Evolutionary conservation across 1,140 invertebrate genomes (phyloP).

Genomic region (Eurosta solidaginis): DNA sequence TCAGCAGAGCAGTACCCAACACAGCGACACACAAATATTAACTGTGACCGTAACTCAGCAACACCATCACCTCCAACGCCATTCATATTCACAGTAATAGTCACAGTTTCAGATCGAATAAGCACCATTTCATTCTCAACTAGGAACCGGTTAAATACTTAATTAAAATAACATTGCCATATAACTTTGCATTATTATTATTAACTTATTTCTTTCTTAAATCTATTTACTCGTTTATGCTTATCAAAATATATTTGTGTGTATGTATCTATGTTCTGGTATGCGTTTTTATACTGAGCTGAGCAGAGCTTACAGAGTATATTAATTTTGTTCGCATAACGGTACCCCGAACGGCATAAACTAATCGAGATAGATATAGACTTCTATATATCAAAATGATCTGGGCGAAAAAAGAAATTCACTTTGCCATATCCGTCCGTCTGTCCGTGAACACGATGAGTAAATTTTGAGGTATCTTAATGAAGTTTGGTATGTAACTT

Average conservation of each 20-base stretch:
- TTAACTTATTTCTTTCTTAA: conserved; percentile 29
- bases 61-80: not conserved
- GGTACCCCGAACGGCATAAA: too few relatives aligned
- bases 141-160: conserved; percentile 52
- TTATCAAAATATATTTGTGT: not conserved
- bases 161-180: conserved; percentile 59
- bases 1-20: not conserved
- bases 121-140: conserved; percentile 23
- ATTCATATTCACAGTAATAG: not conserved
- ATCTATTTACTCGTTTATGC: not conserved
- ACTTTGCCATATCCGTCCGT: too few relatives aligned
- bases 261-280: too few relatives aligned
- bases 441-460: too few relatives aligned
- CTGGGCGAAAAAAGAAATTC: too few relatives aligned
- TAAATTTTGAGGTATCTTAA: too few relatives aligned
- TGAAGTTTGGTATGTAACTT: too few relatives aligned
- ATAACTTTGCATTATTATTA: conserved; percentile 47
- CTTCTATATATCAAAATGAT: too few relatives aligned
- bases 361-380: too few relatives aligned
- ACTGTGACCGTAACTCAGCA: not conserved
- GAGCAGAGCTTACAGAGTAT: too few relatives aligned
- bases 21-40: not conserved
- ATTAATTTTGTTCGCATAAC: too few relatives aligned
- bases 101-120: not conserved
- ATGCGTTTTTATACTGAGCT: too few relatives aligned